Evolutionary conservation across 2,113 vertebrate genomes (phyloP).

Genomic region (Engraulis encrasicolus): DNA sequence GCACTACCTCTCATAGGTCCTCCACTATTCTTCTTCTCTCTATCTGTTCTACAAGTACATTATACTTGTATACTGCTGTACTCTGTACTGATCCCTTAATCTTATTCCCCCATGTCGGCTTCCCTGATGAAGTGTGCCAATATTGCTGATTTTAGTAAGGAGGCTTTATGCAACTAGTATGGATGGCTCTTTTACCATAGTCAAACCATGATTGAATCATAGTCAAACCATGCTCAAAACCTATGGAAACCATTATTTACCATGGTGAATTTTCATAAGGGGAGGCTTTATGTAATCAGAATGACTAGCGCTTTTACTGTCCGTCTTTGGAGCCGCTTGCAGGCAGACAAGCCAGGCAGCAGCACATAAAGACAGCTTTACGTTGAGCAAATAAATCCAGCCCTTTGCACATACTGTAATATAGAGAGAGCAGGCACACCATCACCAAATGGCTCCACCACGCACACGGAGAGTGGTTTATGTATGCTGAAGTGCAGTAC

Average conservation of each 20-base stretch:
- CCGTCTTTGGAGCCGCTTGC: not conserved
- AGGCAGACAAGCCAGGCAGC: no score
- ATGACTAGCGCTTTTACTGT: not conserved
- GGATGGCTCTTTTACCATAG: no score
- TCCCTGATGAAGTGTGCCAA: not conserved
- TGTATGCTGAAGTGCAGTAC: not conserved
- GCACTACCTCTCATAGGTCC: no score
- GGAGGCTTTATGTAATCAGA: not conserved
- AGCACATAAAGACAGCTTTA: not conserved
- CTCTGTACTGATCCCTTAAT: no score
- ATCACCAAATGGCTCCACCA: not conserved
- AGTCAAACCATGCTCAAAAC: no score
- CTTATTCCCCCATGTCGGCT: no score
- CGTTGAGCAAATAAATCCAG: not conserved
- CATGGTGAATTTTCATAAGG: not conserved
- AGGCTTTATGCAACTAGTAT: not conserved
- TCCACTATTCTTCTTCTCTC: no score
- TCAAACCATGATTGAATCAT: no score
- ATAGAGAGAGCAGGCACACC: not conserved
- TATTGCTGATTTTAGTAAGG: not conserved
- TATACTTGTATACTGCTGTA: no score
- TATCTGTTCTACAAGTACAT: no score
- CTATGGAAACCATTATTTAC: no score
- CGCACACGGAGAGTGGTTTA: not conserved
- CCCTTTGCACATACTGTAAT: not conserved